Evolutionary conservation across 2,797 vertebrate species (phyloP).

Genomic region (Harpagifer antarcticus): DNA sequence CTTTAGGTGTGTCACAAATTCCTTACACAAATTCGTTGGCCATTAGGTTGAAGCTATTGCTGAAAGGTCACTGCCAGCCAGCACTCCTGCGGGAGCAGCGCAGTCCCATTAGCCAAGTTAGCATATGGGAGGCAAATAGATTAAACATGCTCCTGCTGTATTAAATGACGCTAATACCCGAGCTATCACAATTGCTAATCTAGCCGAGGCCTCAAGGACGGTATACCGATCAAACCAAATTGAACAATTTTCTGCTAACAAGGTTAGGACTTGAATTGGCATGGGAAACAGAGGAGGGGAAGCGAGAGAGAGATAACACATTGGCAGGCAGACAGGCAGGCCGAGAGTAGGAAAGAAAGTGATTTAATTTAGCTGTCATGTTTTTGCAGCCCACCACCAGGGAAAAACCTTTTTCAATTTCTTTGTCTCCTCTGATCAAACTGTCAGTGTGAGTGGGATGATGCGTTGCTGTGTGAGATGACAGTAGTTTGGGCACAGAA

Average conservation of each 20-base stretch:
- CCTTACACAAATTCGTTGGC: background rate
- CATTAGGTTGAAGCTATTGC: background rate
- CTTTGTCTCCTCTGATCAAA: slow-evolving; percentile 80
- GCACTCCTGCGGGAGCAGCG: slow-evolving; percentile 12
- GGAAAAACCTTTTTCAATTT: slow-evolving; percentile 78
- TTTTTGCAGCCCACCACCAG: slow-evolving; percentile 74
- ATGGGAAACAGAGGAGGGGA: slow-evolving; percentile 37
- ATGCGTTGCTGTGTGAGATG: slow-evolving; percentile 61
- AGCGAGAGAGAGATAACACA: slow-evolving; percentile 48
- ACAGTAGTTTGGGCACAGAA: slow-evolving; percentile 65
- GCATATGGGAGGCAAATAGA: slow-evolving; percentile 46
- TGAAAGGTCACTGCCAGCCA: slow-evolving; percentile 23
- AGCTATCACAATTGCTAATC: slow-evolving; percentile 70
- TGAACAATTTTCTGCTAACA: slow-evolving; percentile 77
- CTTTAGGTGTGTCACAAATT: background rate
- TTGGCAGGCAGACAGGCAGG: slow-evolving; percentile 67
- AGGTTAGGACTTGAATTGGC: slow-evolving; percentile 74
- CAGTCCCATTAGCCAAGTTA: slow-evolving; percentile 49
- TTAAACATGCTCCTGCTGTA: slow-evolving; percentile 47
- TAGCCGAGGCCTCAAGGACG: slow-evolving; percentile 70
- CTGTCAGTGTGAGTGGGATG: slow-evolving; percentile 74
- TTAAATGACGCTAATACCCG: slow-evolving; percentile 60
- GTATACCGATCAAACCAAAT: slow-evolving; percentile 77
- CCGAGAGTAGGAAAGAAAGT: slow-evolving; percentile 67
- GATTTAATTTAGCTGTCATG: slow-evolving; percentile 81